phyloP scores from a whole-genome alignment of 2,888 invertebrate genomes.

The Xestobium rufovillosum region DNA sequence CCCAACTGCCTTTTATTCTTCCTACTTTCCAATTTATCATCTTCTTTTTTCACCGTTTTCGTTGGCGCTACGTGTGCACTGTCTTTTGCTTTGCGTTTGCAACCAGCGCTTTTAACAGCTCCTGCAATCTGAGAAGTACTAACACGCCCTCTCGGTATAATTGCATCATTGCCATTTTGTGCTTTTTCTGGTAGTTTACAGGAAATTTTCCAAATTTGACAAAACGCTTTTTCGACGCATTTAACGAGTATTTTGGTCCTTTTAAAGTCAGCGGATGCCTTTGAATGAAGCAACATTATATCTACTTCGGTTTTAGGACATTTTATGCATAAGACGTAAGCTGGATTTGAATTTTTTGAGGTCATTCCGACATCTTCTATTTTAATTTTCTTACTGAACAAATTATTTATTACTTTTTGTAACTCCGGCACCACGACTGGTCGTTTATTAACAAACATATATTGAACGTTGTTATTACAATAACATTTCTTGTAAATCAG shows the following conservation, averaged over 20 bases:
- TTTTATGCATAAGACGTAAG: constrained; percentile 49
- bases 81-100: constrained; percentile 39
- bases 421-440: constrained; percentile 48
- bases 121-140: constrained; percentile 32
- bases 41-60: not conserved
- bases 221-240: constrained; percentile 40
- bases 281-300: constrained; percentile 45
- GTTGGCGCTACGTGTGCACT: constrained; percentile 4
- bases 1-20: not conserved
- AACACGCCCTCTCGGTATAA: constrained; percentile 18
- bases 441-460: constrained; percentile 60
- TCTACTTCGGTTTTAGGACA: constrained; percentile 48
- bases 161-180: constrained; percentile 31
- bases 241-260: constrained; percentile 43
- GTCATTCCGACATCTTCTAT: too few species aligned
- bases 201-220: constrained; percentile 32
- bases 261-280: constrained; percentile 48
- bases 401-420: constrained; percentile 41
- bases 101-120: constrained; percentile 41
- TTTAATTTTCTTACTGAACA: constrained; percentile 31
- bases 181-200: constrained; percentile 39
- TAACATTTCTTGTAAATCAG: constrained; percentile 48
- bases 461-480: constrained; percentile 47
- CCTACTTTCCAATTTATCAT: constrained; percentile 1
- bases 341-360: constrained; percentile 35